A percentile compares a stretch with the other conserved stretches of the same genome.
phyloP scores from a whole-genome alignment of 2,797 vertebrate genomes.

The Eulemur rubriventer region DNA sequence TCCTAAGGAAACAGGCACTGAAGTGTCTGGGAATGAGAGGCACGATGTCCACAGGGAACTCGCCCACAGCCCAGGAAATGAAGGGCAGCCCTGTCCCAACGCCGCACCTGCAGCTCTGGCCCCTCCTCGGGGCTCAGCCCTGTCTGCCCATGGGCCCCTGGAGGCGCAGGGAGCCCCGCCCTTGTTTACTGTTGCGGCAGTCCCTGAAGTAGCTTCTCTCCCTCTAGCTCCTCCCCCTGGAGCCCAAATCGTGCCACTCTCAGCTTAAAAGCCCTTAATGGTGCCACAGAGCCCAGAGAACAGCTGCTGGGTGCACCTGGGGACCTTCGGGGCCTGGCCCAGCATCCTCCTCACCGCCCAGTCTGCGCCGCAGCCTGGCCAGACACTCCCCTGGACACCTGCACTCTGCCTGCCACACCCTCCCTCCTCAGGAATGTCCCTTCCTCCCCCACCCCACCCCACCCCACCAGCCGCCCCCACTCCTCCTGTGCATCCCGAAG shows the following conservation, averaged over 20 bases:
- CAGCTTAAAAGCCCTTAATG: not conserved
- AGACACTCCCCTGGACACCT: too few species aligned
- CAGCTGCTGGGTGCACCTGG: rapidly evolving
- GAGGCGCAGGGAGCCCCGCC: not conserved
- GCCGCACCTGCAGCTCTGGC: rapidly evolving
- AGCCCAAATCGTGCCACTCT: not conserved
- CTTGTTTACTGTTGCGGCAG: not conserved
- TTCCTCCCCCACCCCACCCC: not conserved
- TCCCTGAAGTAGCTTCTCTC: not conserved
- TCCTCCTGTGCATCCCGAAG: not conserved
- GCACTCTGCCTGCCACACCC: rapidly evolving
- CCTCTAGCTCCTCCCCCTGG: not conserved
- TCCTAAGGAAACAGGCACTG: too few species aligned
- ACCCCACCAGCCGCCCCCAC: not conserved
- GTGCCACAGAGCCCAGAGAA: not conserved
- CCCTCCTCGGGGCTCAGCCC: not conserved
- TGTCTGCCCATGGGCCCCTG: too few species aligned
- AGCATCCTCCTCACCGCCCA: rapidly evolving
- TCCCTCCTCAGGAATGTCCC: not conserved
- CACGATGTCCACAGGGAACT: not conserved
- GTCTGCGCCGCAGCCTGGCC: too few species aligned
- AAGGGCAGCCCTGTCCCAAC: not conserved
- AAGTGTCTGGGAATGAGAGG: not conserved
- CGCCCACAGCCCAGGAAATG: not conserved
- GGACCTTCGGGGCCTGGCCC: not conserved